A percentile compares a stretch with the other conserved stretches of the same genome.
Evolutionary conservation across 2,797 vertebrate species (phyloP).

Genomic region (Micrastur ruficollis): DNA sequence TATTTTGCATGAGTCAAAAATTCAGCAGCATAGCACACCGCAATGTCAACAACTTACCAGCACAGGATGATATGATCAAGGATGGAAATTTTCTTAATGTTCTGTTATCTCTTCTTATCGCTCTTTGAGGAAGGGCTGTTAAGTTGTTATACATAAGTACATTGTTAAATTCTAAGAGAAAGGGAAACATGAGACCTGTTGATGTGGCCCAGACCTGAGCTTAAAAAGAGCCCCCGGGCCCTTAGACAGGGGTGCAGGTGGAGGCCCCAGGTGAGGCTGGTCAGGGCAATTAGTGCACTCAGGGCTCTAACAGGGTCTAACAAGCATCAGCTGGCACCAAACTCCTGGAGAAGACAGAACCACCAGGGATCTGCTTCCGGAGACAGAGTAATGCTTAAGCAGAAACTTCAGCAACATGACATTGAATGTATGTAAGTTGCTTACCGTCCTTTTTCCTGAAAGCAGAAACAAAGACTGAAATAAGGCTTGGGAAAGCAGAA

Average conservation of each 20-base stretch:
- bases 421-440: accelerated
- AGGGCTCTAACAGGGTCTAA: background rate
- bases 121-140: background rate
- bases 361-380: background rate
- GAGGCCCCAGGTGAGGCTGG: background rate
- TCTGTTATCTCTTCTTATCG: background rate
- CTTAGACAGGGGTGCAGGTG: background rate
- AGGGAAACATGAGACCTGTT: background rate
- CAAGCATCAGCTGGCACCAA: background rate
- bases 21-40: background rate
- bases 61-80: background rate
- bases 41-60: background rate
- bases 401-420: background rate
- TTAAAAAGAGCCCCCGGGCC: background rate
- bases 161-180: background rate
- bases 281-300: background rate
- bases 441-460: background rate
- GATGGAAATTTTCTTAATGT: background rate
- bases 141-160: background rate
- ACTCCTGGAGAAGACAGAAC: background rate
- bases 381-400: background rate
- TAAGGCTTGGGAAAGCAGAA: background rate
- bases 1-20: background rate
- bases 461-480: background rate
- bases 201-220: accelerated